Evolutionary conservation across 1,140 invertebrate species (phyloP), one percentile per base, ranked within the genome.

Genomic region (Antheraea pernyi): DNA sequence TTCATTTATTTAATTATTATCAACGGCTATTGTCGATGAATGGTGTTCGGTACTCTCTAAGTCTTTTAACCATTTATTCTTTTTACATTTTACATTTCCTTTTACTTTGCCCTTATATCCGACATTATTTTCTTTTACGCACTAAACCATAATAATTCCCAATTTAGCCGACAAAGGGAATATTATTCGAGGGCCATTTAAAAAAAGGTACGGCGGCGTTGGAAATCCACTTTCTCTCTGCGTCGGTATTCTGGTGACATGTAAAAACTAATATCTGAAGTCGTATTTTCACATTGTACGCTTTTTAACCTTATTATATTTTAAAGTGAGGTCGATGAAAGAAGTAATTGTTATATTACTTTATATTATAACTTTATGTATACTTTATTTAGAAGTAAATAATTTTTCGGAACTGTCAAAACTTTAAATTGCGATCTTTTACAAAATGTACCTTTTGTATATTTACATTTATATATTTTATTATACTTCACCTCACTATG

Each of bases 101-200:
- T 61, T 61, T 61, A 30, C 19, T 61, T 8, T 30, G 9, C 59
- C 9, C 4, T 10, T 61, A 36, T 61, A 65, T 19, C 22, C 53
- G 53, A n/a, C 53, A 39, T 30, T 59, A 59, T 67, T 69, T 70
- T 75, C 68, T 66, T 60, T 62, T 58, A 66, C 18, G 72, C 78
- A 76, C 68, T 69, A 76, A 76, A 71, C 76, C 74, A 77, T 77
- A 74, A 77, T 74, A 80, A 78, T 80, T 78, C 65, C 65, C 72
- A 80, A 78, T 80, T 76, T 72, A 46, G 53, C 48, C 74, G 59
- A 78, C 78, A 80, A 78, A 76, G 74, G 70, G 42, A 70, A 74
- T 73, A 79, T 78, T 78, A 72, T 72, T 68, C 71, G 68, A 72
- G 68, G 61, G 60, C 67, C 67, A 72, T 75, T 75, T 75, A 71